These are phyloP conservation scores for Trachelus troglodyta DNA, from an alignment of 2,888 invertebrate species.

Conservation along the genomic window DNA sequence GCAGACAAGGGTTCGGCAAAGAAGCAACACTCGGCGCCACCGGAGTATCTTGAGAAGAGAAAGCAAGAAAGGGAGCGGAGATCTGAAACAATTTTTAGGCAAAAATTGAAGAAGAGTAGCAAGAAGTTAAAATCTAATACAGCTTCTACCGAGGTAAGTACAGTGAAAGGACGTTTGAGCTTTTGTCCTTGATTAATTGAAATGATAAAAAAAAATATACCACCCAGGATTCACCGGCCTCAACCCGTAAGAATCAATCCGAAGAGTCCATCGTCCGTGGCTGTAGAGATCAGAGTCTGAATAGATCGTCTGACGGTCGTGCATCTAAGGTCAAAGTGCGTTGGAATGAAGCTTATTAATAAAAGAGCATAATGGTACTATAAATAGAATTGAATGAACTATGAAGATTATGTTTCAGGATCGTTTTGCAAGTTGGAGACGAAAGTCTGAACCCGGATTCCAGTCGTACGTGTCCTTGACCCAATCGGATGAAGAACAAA, in stretches of 20 bases:
- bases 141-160: conserved; percentile 52
- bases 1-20: conserved; percentile 77
- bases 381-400: conserved; percentile 2
- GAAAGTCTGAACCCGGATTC: conserved; percentile 80
- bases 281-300: conserved; percentile 52
- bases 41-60: conserved; percentile 89
- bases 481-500: conserved; percentile 57
- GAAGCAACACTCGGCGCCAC: conserved; percentile 81
- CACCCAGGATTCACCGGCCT: conserved; percentile 54
- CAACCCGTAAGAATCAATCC: conserved; percentile 48
- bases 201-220: not conserved
- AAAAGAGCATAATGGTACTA: not conserved
- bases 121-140: conserved; percentile 65
- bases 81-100: conserved; percentile 73
- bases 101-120: conserved; percentile 70
- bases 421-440: conserved; percentile 75
- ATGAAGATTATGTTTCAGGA: conserved; percentile 43
- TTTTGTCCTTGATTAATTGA: not conserved
- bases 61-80: conserved; percentile 79
- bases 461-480: conserved; percentile 59
- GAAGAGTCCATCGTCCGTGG: conserved; percentile 42
- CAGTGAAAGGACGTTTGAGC: conserved; percentile 51
- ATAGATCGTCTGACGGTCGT: conserved; percentile 53
- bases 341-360: not conserved
- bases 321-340: conserved; percentile 58